Evolutionary conservation across 2,113 vertebrate species (phyloP).

Genomic region (Hassar affinis): DNA sequence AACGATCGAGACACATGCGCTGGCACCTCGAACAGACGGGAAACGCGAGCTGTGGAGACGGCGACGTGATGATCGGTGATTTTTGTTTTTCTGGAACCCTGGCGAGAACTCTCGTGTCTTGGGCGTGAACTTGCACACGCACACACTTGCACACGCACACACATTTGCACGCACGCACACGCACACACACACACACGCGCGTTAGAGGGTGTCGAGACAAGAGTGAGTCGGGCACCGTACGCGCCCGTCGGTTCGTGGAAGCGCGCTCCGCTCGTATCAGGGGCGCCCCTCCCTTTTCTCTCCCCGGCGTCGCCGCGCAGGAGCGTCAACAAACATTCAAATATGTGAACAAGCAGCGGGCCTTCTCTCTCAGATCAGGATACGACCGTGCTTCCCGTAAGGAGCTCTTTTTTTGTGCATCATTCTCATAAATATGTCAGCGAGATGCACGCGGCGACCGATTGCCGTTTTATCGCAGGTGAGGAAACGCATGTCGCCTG

Average conservation of each 20-base stretch:
- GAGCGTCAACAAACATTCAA: slow-evolving; percentile 43
- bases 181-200: not conserved
- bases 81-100: not conserved
- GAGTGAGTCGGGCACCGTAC: slow-evolving; percentile 5
- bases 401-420: not conserved
- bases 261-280: slow-evolving; percentile 5
- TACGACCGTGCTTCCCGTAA: not conserved
- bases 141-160: not conserved
- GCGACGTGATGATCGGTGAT: no score
- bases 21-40: not conserved
- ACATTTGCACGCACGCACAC: not conserved
- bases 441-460: slow-evolving; percentile 27
- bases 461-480: slow-evolving; percentile 64
- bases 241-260: slow-evolving; percentile 12
- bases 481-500: slow-evolving; percentile 72
- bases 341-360: slow-evolving; percentile 39
- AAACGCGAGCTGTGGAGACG: not conserved
- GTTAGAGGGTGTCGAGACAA: not conserved
- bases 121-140: slow-evolving; percentile 12
- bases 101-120: not conserved
- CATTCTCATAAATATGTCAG: slow-evolving; percentile 43
- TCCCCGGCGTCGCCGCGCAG: slow-evolving; percentile 31
- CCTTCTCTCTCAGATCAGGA: not conserved
- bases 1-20: not conserved
- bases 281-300: slow-evolving; percentile 55